Conservation (phyloP, 2,797 vertebrate species). For the Myioborus melanocephalus region DNA sequence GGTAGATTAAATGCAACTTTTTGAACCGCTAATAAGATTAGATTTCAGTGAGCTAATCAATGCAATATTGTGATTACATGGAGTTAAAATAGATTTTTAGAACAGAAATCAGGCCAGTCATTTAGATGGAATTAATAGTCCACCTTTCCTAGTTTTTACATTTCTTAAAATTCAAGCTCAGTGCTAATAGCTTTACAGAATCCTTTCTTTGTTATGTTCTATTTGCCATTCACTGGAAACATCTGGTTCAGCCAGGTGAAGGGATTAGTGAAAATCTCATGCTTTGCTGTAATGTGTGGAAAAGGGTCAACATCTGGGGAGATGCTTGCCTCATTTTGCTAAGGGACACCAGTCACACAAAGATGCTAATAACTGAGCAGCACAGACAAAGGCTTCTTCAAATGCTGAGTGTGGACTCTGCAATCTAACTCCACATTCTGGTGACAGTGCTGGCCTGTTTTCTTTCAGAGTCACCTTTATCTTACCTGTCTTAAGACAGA, state of each 20-base stretch:
- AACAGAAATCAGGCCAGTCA: neutral
- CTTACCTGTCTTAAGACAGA: neutral
- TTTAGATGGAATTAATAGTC: neutral
- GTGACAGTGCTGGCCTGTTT: neutral
- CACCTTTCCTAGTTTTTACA: neutral
- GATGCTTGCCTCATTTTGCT: neutral
- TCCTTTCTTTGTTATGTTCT: neutral
- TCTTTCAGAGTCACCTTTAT: neutral
- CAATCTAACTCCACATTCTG: neutral
- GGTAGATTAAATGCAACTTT: slow-evolving; percentile 23
- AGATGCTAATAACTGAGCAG: neutral
- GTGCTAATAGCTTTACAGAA: neutral
- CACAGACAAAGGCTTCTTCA: neutral
- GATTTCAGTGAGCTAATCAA: slow-evolving; percentile 31
- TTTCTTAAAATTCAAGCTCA: neutral
- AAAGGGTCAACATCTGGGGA: neutral
- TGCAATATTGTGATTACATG: neutral
- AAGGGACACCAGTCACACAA: neutral
- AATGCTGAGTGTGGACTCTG: neutral
- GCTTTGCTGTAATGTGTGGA: neutral
- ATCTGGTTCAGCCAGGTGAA: neutral
- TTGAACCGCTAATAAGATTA: slow-evolving; percentile 40
- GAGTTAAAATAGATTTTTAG: slow-evolving; percentile 17
- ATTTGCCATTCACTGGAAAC: neutral
- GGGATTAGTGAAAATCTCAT: neutral